A percentile compares a stretch with the other conserved stretches of the same genome.
Conservation (phyloP, 2,888 invertebrate species). For the Eucera pruinosa region DNA sequence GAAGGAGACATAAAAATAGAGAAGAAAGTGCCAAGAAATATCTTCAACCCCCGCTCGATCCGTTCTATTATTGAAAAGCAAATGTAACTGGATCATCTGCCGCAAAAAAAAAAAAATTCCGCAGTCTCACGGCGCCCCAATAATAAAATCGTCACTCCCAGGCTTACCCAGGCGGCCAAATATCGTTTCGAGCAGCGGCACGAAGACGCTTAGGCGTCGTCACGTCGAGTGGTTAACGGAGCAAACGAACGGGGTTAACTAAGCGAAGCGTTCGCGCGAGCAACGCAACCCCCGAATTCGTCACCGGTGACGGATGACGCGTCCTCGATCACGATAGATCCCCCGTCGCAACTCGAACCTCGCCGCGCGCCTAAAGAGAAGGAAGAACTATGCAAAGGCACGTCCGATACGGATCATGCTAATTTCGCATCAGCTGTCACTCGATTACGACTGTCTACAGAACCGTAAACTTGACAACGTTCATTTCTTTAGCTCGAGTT, state of each 20-base stretch:
- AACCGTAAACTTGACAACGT: neutral
- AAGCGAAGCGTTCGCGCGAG: conserved; percentile 76
- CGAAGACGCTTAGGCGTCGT: conserved; percentile 67
- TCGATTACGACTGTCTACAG: conserved; percentile 10
- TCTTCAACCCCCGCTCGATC: no score
- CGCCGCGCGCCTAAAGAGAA: conserved; percentile 59
- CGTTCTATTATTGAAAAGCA: no score
- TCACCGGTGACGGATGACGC: conserved; percentile 81
- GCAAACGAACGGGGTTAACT: conserved; percentile 62
- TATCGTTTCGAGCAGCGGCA: conserved; percentile 13
- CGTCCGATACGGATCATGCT: conserved; percentile 74
- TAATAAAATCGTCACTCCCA: conserved; percentile 27
- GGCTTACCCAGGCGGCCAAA: neutral
- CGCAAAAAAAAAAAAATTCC: neutral
- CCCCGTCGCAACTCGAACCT: conserved; percentile 67
- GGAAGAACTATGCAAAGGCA: conserved; percentile 77
- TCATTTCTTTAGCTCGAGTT: neutral
- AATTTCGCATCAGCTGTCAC: conserved; percentile 69
- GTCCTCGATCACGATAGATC: conserved; percentile 79
- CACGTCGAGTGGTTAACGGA: conserved; percentile 67
- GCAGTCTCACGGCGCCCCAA: neutral
- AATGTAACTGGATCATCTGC: neutral
- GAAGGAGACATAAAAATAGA: neutral
- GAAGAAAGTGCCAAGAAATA: neutral
- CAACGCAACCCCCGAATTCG: conserved; percentile 73